Evolutionary conservation across 2,113 vertebrate species (phyloP).

Genomic region (Clinocottus analis): DNA sequence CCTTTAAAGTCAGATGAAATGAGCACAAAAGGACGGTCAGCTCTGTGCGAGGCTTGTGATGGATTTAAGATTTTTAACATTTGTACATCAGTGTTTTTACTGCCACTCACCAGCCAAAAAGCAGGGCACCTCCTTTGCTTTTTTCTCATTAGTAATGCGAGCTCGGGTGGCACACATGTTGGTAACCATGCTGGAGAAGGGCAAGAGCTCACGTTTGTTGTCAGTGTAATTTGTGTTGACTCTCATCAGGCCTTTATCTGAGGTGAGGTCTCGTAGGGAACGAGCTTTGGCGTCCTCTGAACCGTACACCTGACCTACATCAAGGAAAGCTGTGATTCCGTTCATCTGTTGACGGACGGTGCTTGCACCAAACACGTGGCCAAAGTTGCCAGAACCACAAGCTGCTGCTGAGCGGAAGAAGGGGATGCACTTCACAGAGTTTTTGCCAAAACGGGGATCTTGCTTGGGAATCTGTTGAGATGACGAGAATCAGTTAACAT

Average conservation of each 20-base stretch:
- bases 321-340: constrained; percentile 78
- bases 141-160: constrained; percentile 42
- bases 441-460: constrained; percentile 76
- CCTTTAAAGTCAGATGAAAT: constrained; percentile 53
- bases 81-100: neutral
- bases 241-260: constrained; percentile 73
- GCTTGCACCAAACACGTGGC: constrained; percentile 50
- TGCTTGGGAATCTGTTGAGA: constrained; percentile 82
- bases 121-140: constrained; percentile 74
- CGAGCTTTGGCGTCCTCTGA: constrained; percentile 61
- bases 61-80: neutral
- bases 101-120: constrained; percentile 78
- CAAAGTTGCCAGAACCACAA: constrained; percentile 70
- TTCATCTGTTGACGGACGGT: constrained; percentile 82
- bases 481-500: neutral
- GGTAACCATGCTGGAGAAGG: constrained; percentile 57
- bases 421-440: constrained; percentile 81
- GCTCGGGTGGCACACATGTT: constrained; percentile 72
- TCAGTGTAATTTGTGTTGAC: constrained; percentile 73
- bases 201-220: constrained; percentile 76
- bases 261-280: constrained; percentile 63
- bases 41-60: neutral
- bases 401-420: constrained; percentile 85
- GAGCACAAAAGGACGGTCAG: neutral
- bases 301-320: constrained; percentile 80